Base-by-base conservation (phyloP, 1,140 invertebrate genomes). In the Pinna nobilis region DNA sequence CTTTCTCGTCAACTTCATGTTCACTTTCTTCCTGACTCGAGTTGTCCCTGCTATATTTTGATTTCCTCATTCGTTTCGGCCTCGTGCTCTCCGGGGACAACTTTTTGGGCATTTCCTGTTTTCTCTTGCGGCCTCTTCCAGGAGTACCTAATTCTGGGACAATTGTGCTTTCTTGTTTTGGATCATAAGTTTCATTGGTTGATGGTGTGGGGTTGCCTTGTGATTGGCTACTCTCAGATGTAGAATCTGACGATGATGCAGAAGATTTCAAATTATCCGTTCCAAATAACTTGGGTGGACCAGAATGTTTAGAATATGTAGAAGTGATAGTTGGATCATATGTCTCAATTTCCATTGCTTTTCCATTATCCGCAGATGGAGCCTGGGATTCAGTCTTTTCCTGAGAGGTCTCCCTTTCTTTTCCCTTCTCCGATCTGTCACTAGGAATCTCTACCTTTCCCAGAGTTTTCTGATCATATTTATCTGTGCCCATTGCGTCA, bases 41-140 rank as follows among this genome's bases (percentile, higher is more conserved):
- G 25, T n/a, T 68, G n/a, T n/a, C n/a, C n/a, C n/a, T n/a, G n/a
- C n/a, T n/a, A 44, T 44, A 20, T 2, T 53, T 25, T 11, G 51
- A 53, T 49, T 37, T 57, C 7, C 61, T 57, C 15, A 25, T 55
- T 47, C 73, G 60, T 57, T 70, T 75, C 39, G 49, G 70, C 51
- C 66, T 55, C 23, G 47, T 49, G 50, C 49, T 68, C 25, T 74
- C 72, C 15, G 72, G 72, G 2, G 65, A 68, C 11, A 65, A 39
- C 41, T 80, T 82, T 65, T 81, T 81, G 2, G 81, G 81, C 3
- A 76, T 74, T 13, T 64, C 49, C 32, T 79, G 77, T 55, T 82
- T 84, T 59, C 82, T 75, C 49, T 76, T 81, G 5, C 76, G 71
- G 15, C 63, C 67, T 74, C 70, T 72, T 28, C 57, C 51, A n/a